These are phyloP conservation scores for Willisornis vidua DNA, from an alignment of 2,113 vertebrate genomes.

Conservation along the genomic window DNA sequence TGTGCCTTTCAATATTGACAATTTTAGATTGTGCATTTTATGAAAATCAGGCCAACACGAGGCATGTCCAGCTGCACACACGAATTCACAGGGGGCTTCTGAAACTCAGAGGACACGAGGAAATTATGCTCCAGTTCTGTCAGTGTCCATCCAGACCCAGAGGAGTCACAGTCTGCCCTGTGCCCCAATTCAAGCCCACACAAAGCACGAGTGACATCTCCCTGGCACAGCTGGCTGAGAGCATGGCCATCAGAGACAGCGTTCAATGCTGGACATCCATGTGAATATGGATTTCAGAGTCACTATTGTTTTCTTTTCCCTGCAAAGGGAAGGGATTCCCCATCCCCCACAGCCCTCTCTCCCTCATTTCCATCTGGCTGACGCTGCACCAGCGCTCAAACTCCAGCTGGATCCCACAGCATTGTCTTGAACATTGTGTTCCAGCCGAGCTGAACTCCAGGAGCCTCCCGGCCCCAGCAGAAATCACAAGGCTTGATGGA, in stretches of 20 bases:
- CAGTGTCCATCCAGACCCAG: not conserved
- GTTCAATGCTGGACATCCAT: not conserved
- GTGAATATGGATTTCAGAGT: not conserved
- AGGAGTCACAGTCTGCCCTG: not conserved
- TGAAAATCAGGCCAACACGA: not conserved
- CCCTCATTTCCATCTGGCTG: conserved; percentile 73
- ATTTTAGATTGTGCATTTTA: not conserved
- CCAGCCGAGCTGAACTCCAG: conserved; percentile 72
- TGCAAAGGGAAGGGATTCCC: conserved; percentile 4
- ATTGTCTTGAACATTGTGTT: conserved; percentile 83
- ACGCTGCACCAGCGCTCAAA: conserved; percentile 58
- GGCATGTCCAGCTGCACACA: not conserved
- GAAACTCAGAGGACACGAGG: not conserved
- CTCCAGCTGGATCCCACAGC: conserved; percentile 67
- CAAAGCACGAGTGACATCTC: conserved; percentile 24
- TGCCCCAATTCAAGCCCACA: not conserved
- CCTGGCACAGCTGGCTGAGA: not conserved
- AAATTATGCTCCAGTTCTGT: not conserved
- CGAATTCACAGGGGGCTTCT: not conserved
- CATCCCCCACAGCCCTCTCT: conserved; percentile 33
- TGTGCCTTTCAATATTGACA: not conserved
- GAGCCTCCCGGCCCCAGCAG: conserved; percentile 57
- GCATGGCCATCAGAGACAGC: not conserved
- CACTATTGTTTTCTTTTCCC: conserved; percentile 1
- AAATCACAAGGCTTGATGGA: conserved; percentile 40